Conservation (phyloP, 2,113 vertebrate genomes). For the Panurus biarmicus region DNA sequence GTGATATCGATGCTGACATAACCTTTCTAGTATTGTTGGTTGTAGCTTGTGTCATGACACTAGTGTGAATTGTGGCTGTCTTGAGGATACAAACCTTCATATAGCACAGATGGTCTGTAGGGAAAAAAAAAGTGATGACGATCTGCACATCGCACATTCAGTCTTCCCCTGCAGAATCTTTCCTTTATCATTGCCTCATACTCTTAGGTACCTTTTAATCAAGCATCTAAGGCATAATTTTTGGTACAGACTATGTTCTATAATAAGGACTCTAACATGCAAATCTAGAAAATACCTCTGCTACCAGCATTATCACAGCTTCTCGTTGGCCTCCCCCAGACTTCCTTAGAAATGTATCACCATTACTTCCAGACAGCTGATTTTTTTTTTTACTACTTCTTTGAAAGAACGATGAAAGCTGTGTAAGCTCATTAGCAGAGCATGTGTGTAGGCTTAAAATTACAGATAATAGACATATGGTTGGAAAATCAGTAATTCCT, state of each 20-base stretch:
- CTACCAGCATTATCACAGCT: neutral
- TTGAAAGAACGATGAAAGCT: constrained; percentile 21
- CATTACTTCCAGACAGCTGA: neutral
- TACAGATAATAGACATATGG: constrained; percentile 36
- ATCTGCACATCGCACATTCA: neutral
- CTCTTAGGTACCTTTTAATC: neutral
- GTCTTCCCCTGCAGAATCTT: neutral
- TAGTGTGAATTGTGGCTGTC: constrained; percentile 13
- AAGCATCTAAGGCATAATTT: neutral
- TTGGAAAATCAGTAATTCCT: constrained; percentile 38
- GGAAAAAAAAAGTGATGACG: neutral
- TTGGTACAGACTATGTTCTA: neutral
- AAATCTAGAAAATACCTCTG: neutral
- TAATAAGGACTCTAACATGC: neutral
- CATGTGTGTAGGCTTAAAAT: constrained; percentile 52
- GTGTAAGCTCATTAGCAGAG: constrained; percentile 43
- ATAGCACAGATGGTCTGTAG: neutral
- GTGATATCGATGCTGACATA: neutral
- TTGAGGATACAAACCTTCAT: neutral
- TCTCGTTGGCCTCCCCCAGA: neutral
- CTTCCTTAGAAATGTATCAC: neutral
- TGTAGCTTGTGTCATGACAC: neutral
- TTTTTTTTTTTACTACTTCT: neutral
- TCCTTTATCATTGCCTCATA: neutral
- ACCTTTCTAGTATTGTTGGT: neutral